Conservation (phyloP, 2,888 invertebrate species). For the Phaonia tiefii region DNA sequence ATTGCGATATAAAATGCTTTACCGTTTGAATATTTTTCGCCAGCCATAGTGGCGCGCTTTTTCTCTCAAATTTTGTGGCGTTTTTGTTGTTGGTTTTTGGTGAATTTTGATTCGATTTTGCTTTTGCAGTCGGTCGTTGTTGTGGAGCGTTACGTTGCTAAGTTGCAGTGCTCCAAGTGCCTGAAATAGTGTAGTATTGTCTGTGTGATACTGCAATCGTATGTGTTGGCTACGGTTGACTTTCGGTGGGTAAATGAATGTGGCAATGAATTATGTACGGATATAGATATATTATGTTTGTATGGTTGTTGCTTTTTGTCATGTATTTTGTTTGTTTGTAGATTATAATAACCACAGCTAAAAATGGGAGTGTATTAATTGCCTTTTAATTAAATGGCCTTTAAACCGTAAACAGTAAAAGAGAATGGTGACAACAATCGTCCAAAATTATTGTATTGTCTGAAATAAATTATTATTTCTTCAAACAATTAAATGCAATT, state of each 20-base stretch:
- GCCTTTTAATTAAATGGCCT: constrained; percentile 57
- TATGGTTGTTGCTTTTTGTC: constrained; percentile 23
- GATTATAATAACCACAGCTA: neutral
- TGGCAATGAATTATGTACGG: neutral
- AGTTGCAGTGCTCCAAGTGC: constrained; percentile 2
- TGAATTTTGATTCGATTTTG: constrained; percentile 29
- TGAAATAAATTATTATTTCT: neutral
- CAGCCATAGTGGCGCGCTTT: constrained; percentile 61
- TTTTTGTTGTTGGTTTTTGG: constrained; percentile 3
- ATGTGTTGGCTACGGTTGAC: neutral
- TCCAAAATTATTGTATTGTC: neutral
- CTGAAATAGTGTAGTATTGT: neutral
- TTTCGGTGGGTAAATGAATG: neutral
- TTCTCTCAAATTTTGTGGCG: constrained; percentile 37
- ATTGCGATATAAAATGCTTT: neutral
- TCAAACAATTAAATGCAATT: no score
- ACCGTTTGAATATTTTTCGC: constrained; percentile 48
- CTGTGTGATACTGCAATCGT: neutral
- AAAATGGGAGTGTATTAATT: constrained; percentile 62
- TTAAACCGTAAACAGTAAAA: constrained; percentile 26
- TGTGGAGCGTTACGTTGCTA: constrained; percentile 11
- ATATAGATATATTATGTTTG: constrained; percentile 1
- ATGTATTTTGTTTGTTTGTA: neutral
- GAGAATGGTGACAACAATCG: neutral
- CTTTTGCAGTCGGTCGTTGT: constrained; percentile 9